These are phyloP conservation scores for Calliopum simillimum DNA, from an alignment of 2,888 invertebrate genomes.

Conservation along the genomic window DNA sequence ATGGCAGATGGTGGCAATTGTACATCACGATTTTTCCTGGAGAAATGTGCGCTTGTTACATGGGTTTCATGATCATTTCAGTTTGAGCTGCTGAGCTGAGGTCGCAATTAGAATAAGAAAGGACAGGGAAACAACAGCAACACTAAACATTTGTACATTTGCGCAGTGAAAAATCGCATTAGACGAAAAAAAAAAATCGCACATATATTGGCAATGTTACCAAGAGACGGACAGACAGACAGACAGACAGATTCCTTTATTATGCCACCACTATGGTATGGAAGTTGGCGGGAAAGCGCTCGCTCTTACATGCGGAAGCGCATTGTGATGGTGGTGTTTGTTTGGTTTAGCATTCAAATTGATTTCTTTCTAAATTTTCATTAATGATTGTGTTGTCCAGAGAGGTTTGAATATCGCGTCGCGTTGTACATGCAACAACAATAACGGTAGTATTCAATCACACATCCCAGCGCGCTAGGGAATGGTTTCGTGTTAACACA, in stretches of 20 bases:
- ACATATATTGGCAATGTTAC: conserved; percentile 15
- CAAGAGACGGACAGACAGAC: not conserved
- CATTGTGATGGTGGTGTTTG: not conserved
- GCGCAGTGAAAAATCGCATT: conserved; percentile 3
- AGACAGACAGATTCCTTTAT: not conserved
- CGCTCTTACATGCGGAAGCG: conserved; percentile 26
- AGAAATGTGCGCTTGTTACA: conserved; percentile 43
- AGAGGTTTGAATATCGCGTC: too few relatives aligned
- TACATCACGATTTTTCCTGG: conserved; percentile 41
- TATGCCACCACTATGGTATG: not conserved
- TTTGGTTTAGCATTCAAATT: conserved; percentile 18
- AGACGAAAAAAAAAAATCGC: too few relatives aligned
- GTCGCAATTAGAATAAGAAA: conserved; percentile 36
- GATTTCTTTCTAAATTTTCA: conserved; percentile 24
- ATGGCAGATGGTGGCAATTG: conserved; percentile 33
- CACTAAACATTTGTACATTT: conserved; percentile 22
- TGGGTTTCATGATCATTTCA: conserved; percentile 40
- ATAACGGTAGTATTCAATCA: too few relatives aligned
- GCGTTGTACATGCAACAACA: too few relatives aligned
- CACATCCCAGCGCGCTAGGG: too few relatives aligned
- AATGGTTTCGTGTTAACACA: too few relatives aligned
- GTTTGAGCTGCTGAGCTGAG: conserved; percentile 13
- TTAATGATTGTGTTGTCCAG: conserved; percentile 12
- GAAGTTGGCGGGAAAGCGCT: not conserved
- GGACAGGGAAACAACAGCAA: conserved; percentile 17